These are phyloP conservation scores for Grantiella picta DNA, from an alignment of 2,113 vertebrate species.

Conservation along the genomic window DNA sequence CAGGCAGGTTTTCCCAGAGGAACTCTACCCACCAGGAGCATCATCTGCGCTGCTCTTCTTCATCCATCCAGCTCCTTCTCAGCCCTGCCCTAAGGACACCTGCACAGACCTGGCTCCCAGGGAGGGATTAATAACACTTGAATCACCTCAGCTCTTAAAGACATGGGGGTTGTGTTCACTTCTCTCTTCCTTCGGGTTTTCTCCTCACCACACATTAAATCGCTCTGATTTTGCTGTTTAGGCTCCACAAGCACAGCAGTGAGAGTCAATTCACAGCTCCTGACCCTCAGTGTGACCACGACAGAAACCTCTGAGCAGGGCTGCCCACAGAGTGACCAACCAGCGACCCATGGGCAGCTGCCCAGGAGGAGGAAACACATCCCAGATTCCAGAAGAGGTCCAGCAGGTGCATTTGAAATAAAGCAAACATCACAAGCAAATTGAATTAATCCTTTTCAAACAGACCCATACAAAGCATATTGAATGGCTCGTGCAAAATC, in stretches of 20 bases:
- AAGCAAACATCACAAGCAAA: not conserved
- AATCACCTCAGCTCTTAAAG: not conserved
- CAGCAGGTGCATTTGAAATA: not conserved
- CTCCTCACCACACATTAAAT: not conserved
- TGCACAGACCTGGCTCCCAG: rapidly evolving
- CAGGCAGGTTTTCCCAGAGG: not conserved
- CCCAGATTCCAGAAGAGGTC: not conserved
- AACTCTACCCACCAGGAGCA: not conserved
- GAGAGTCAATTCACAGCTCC: not conserved
- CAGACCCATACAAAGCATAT: rapidly evolving
- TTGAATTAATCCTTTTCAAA: not conserved
- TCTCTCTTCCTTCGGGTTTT: not conserved
- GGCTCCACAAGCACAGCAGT: not conserved
- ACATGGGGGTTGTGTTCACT: rapidly evolving
- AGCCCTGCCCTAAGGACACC: not conserved
- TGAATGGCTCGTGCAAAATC: rapidly evolving
- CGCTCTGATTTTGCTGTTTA: not conserved
- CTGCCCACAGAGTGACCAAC: not conserved
- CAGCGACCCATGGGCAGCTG: not conserved
- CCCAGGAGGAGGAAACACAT: not conserved
- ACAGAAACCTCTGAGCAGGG: not conserved
- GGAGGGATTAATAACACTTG: not conserved
- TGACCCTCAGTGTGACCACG: rapidly evolving
- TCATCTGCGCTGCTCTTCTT: not conserved
- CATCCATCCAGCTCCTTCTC: not conserved